These are phyloP conservation scores for Neria commutata DNA, from an alignment of 2,888 invertebrate species.

Conservation along the genomic window DNA sequence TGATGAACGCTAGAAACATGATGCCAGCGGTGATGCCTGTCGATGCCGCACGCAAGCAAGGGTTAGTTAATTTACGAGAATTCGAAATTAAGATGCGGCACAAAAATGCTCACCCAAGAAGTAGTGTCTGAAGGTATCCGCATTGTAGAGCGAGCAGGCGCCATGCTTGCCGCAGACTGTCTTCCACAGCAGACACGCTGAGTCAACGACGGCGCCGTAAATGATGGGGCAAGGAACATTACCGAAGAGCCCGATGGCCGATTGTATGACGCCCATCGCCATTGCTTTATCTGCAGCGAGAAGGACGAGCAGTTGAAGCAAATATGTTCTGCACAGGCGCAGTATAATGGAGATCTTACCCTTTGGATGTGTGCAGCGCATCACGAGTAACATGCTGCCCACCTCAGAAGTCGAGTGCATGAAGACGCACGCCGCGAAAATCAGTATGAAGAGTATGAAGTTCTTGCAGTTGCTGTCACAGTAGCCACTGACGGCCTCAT, in stretches of 20 bases:
- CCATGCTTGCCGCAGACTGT: conserved; percentile 79
- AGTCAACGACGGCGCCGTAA: conserved; percentile 91
- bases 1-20: conserved; percentile 84
- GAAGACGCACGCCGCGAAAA: conserved; percentile 88
- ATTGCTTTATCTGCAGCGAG: conserved; percentile 79
- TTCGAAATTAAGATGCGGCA: neutral
- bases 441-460: conserved; percentile 78
- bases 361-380: conserved; percentile 87
- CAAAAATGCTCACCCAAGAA: conserved; percentile 75
- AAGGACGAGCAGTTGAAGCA: neutral
- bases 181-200: conserved; percentile 88
- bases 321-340: neutral
- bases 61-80: neutral
- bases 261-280: conserved; percentile 92
- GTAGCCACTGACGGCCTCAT: conserved; percentile 74
- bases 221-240: conserved; percentile 95
- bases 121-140: conserved; percentile 79
- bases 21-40: conserved; percentile 85
- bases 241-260: conserved; percentile 90
- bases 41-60: conserved; percentile 31
- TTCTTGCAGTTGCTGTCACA: conserved; percentile 81
- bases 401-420: conserved; percentile 93
- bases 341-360: conserved; percentile 55
- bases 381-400: conserved; percentile 86
- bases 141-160: conserved; percentile 88